phyloP scores from a whole-genome alignment of 2,113 vertebrate genomes.

The Lampris incognitus region DNA sequence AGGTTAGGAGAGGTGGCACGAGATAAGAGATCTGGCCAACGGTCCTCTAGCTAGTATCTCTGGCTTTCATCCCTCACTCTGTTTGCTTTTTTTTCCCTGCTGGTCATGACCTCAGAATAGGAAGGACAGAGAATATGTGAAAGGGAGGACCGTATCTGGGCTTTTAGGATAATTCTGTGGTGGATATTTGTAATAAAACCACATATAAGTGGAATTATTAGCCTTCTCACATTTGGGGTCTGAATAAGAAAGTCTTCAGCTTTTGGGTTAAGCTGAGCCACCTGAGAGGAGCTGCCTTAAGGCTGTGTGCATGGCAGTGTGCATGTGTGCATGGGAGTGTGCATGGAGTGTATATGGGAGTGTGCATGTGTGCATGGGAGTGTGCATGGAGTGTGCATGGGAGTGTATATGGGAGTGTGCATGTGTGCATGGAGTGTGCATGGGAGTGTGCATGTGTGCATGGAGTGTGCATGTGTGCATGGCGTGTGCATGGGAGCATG shows the following conservation, averaged over 20 bases:
- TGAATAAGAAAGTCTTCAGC: too few relatives aligned
- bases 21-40: slow-evolving; percentile 64
- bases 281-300: too few relatives aligned
- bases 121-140: slow-evolving; percentile 19
- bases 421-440: slow-evolving; percentile 1
- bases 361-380: too few relatives aligned
- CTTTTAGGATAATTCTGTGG: slow-evolving; percentile 1
- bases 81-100: slow-evolving; percentile 41
- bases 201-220: neutral
- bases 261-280: too few relatives aligned
- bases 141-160: slow-evolving; percentile 3
- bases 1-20: slow-evolving; percentile 29
- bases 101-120: slow-evolving; percentile 47
- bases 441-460: neutral
- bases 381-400: slow-evolving; percentile 1
- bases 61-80: slow-evolving; percentile 50
- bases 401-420: slow-evolving; percentile 11
- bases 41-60: slow-evolving; percentile 38
- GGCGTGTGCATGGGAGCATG: slow-evolving; percentile 50
- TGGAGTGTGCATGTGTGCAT: slow-evolving; percentile 1
- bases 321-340: too few relatives aligned
- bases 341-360: too few relatives aligned
- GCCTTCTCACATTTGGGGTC: too few relatives aligned
- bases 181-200: slow-evolving; percentile 32
- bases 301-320: too few relatives aligned